These are phyloP conservation scores for Chloropsis hardwickii DNA, from an alignment of 2,113 vertebrate genomes.

Conservation along the genomic window DNA sequence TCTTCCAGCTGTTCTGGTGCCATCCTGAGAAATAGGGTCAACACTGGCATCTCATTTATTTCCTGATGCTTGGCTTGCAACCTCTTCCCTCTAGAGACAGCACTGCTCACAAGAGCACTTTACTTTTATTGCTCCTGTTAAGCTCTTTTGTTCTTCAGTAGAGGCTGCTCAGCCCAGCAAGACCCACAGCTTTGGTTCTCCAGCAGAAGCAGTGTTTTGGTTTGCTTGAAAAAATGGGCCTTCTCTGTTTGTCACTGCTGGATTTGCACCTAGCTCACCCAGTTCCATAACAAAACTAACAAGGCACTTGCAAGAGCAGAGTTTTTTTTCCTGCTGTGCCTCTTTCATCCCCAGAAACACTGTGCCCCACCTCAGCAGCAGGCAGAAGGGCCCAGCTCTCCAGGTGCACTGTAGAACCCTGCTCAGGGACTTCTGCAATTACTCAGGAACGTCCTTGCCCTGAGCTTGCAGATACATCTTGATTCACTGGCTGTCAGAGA, in stretches of 20 bases:
- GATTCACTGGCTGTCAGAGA: slow-evolving; percentile 22
- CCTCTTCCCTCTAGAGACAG: slow-evolving; percentile 5
- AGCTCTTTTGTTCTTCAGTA: slow-evolving; percentile 8
- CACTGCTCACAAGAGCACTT: not conserved
- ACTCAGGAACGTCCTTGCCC: not conserved
- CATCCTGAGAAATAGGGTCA: slow-evolving; percentile 48
- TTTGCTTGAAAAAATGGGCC: not conserved
- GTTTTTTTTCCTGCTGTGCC: not conserved
- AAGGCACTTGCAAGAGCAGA: not conserved
- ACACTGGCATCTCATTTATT: slow-evolving; percentile 52
- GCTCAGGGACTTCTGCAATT: not conserved
- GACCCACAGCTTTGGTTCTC: not conserved
- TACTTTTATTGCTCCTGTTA: slow-evolving; percentile 22
- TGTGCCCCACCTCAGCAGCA: not conserved
- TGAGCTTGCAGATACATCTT: not conserved
- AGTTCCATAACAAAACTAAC: not conserved
- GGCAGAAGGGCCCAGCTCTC: not conserved
- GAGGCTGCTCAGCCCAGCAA: not conserved
- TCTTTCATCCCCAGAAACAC: accelerated
- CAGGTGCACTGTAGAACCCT: not conserved
- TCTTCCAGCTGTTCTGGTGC: slow-evolving; percentile 58
- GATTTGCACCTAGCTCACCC: accelerated
- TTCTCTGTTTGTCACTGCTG: not conserved
- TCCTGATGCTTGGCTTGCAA: slow-evolving; percentile 51
- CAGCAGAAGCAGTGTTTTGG: not conserved